phyloP scores from a whole-genome alignment of 2,888 invertebrate genomes.

The Parochlus steinenii region DNA sequence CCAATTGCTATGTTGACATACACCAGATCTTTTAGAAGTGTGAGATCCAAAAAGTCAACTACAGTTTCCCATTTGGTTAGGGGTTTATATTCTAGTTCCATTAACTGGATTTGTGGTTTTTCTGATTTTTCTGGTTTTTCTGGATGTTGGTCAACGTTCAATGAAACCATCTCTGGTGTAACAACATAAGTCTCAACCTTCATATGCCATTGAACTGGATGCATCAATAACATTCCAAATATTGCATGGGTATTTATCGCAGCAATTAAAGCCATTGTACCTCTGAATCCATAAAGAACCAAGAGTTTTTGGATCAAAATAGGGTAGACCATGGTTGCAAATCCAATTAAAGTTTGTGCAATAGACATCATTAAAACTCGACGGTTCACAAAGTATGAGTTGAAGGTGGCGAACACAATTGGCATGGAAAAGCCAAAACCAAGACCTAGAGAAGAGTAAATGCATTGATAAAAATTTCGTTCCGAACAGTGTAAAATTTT shows the following conservation, averaged over 20 bases:
- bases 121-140: not conserved
- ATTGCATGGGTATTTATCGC: constrained; percentile 49
- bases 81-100: not conserved
- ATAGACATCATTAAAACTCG: constrained; percentile 57
- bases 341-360: constrained; percentile 52
- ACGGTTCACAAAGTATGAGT: constrained; percentile 52
- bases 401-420: constrained; percentile 54
- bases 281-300: constrained; percentile 48
- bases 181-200: constrained; percentile 13
- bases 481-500: not conserved
- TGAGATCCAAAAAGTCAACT: constrained; percentile 43
- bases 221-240: constrained; percentile 52
- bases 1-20: constrained; percentile 55
- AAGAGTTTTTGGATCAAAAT: constrained; percentile 42
- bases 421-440: constrained; percentile 60
- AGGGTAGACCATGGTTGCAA: constrained; percentile 52
- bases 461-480: constrained; percentile 3
- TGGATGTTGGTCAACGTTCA: not conserved
- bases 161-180: not conserved
- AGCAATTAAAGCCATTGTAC: constrained; percentile 47
- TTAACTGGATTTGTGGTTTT: not conserved
- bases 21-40: constrained; percentile 41
- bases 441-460: constrained; percentile 38
- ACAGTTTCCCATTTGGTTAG: constrained; percentile 31
- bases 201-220: constrained; percentile 58